Percentiles rank a stretch among this genome's conserved stretches.
phyloP scores from a whole-genome alignment of 2,888 invertebrate species.

The Rhopalosiphum nymphaeae region DNA sequence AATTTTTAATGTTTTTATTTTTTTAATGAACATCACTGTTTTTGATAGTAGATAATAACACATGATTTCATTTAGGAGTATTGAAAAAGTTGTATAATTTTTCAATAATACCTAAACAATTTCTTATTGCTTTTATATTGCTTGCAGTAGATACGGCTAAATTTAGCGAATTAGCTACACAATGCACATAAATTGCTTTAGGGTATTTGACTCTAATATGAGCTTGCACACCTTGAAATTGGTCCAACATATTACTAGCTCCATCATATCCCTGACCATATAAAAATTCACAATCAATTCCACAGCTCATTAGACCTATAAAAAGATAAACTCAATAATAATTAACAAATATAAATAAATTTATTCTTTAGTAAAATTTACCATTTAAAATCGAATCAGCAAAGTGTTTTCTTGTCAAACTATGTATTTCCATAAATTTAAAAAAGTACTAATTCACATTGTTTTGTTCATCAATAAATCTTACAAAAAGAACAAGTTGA shows the following conservation, averaged over 20 bases:
- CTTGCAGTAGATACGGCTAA: not conserved
- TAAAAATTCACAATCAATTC: not conserved
- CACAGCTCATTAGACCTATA: conserved; percentile 18
- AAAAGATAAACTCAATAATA: not conserved
- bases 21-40: not conserved
- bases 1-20: not conserved
- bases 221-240: not conserved
- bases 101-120: not conserved
- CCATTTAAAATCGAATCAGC: conserved; percentile 25
- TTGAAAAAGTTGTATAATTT: not conserved
- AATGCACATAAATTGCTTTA: not conserved
- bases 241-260: not conserved
- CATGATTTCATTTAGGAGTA: not conserved
- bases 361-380: conserved; percentile 32
- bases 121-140: not conserved
- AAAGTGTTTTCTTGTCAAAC: conserved; percentile 16
- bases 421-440: conserved; percentile 18
- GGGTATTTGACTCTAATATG: not conserved
- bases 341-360: not conserved
- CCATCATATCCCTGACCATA: conserved; percentile 22
- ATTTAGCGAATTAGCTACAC: not conserved
- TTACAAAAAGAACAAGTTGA: conserved; percentile 9
- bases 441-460: conserved; percentile 6
- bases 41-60: not conserved
- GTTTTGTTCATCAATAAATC: conserved; percentile 26